Evolutionary conservation across 2,888 invertebrate species (phyloP).

Genomic region (Epinotia bilunana): DNA sequence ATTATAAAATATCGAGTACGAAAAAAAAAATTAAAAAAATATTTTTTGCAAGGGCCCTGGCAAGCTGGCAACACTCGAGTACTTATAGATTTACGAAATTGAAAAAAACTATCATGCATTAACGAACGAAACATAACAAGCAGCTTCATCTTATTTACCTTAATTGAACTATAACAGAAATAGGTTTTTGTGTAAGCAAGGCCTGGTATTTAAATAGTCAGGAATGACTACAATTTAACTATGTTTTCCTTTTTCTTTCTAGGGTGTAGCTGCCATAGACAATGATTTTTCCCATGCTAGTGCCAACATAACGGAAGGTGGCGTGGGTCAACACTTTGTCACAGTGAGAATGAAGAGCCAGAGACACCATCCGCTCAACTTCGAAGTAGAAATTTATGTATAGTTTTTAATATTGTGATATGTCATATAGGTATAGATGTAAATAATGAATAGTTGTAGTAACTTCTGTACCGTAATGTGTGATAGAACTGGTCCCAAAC

Average conservation of each 20-base stretch:
- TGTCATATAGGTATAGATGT: not conserved
- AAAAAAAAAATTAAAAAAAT: no score
- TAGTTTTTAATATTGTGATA: conserved; percentile 50
- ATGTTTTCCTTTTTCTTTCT: conserved; percentile 52
- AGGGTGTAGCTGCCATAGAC: conserved; percentile 78
- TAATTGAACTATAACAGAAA: not conserved
- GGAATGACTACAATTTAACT: not conserved
- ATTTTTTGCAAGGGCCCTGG: no score
- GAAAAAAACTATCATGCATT: not conserved
- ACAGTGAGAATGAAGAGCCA: conserved; percentile 80
- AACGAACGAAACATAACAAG: not conserved
- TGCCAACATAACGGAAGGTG: conserved; percentile 77
- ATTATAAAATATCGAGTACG: no score
- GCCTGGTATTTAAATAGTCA: not conserved
- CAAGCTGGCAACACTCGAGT: not conserved
- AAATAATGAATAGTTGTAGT: not conserved
- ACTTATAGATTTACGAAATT: not conserved
- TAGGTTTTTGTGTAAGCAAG: not conserved
- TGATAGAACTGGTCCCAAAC: not conserved
- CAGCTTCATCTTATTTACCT: not conserved
- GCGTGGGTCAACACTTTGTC: conserved; percentile 71
- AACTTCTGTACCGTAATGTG: not conserved
- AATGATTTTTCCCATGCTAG: conserved; percentile 80
- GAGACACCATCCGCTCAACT: conserved; percentile 77
- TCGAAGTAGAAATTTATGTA: conserved; percentile 78